A percentile compares a stretch with the other conserved stretches of the same genome.
phyloP scores from a whole-genome alignment of 2,888 invertebrate genomes.

The Taphrorychus bicolor region DNA sequence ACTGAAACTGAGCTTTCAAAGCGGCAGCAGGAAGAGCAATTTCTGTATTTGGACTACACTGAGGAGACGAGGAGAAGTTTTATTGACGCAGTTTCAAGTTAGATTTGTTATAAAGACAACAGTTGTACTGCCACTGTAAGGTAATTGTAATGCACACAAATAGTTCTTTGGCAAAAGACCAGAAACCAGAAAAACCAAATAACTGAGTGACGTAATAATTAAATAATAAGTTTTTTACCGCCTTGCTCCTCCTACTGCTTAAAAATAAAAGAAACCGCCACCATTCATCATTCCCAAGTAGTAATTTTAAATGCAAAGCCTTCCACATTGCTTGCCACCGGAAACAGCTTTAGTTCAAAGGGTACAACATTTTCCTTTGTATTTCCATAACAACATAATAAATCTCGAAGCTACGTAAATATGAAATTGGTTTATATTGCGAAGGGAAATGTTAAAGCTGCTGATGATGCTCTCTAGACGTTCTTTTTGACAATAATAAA shows the following conservation, averaged over 20 bases:
- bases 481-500: no score
- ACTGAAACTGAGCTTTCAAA: neutral
- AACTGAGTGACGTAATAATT: neutral
- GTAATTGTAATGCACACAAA: neutral
- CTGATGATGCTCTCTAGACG: no score
- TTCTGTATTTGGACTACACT: neutral
- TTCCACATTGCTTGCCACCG: neutral
- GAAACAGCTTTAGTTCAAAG: neutral
- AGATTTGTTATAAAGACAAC: neutral
- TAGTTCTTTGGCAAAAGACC: neutral
- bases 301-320: neutral
- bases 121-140: neutral
- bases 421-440: neutral
- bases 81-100: neutral
- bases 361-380: neutral
- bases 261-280: neutral
- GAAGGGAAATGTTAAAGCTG: no score
- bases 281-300: neutral
- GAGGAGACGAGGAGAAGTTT: neutral
- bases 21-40: neutral
- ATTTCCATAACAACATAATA: neutral
- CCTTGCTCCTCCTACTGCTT: no score
- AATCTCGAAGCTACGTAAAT: neutral
- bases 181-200: neutral
- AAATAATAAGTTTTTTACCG: neutral